A percentile compares a stretch with the other conserved stretches of the same genome.
Conservation (phyloP, 2,888 invertebrate species). For the Seladonia tumulorum region DNA sequence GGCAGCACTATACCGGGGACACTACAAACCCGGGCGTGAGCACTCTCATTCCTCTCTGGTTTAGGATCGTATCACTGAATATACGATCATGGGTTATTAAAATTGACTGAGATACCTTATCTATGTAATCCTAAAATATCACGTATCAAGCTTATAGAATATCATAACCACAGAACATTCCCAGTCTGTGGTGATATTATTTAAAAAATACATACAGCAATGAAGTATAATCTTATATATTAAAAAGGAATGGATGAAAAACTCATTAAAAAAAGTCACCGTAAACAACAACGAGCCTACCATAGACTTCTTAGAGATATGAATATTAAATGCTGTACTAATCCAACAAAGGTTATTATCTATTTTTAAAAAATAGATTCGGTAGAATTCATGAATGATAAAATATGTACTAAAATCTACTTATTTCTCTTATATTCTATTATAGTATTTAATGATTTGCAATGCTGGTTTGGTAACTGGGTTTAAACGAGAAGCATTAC, state of each 20-base stretch:
- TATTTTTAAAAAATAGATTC: slow-evolving; percentile 14
- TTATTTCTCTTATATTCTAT: slow-evolving; percentile 71
- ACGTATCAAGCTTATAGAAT: background rate
- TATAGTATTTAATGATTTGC: slow-evolving; percentile 91
- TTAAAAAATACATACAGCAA: background rate
- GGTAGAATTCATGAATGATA: background rate
- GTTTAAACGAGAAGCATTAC: slow-evolving; percentile 88
- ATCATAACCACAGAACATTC: background rate
- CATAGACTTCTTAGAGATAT: slow-evolving; percentile 79
- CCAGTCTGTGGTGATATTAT: background rate
- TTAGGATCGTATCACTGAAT: background rate
- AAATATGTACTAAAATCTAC: slow-evolving; percentile 16
- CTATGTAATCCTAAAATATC: background rate
- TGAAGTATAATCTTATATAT: background rate
- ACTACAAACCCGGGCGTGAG: too few relatives aligned
- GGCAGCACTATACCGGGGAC: too few relatives aligned
- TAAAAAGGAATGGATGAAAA: slow-evolving; percentile 29
- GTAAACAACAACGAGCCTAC: slow-evolving; percentile 80
- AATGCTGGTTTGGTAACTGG: slow-evolving; percentile 95
- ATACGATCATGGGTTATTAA: background rate
- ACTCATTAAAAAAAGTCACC: slow-evolving; percentile 64
- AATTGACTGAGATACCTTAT: background rate
- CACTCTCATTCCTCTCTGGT: background rate
- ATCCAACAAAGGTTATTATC: slow-evolving; percentile 77
- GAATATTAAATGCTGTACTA: slow-evolving; percentile 78